A percentile compares a stretch with the other conserved stretches of the same genome.
Conservation (phyloP, 2,888 invertebrate genomes). For the Polydrusus pterygomalis region DNA sequence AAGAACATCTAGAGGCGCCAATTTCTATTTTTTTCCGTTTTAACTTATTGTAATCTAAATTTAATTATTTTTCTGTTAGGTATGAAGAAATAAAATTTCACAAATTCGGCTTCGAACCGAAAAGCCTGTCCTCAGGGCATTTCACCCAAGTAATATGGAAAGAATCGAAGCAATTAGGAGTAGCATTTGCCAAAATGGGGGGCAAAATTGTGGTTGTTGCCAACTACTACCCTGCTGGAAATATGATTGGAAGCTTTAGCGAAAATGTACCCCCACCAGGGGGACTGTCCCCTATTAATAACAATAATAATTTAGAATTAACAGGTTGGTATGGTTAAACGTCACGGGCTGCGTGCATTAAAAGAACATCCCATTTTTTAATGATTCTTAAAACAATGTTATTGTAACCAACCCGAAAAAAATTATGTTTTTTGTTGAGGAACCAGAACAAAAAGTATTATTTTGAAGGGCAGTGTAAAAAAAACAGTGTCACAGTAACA, state of each 20-base stretch:
- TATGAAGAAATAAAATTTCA: constrained; percentile 84
- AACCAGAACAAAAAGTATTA: too few species aligned
- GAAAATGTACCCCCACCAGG: constrained; percentile 81
- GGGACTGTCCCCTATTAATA: constrained; percentile 59
- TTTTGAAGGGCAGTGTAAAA: too few species aligned
- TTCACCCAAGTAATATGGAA: constrained; percentile 91
- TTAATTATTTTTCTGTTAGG: constrained; percentile 21
- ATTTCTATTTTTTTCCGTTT: too few species aligned
- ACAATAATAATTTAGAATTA: constrained; percentile 74
- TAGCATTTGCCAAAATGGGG: constrained; percentile 80
- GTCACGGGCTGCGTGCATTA: too few species aligned
- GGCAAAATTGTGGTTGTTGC: constrained; percentile 90
- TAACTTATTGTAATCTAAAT: too few species aligned
- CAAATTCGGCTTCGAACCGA: constrained; percentile 81
- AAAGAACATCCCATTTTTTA: too few species aligned
- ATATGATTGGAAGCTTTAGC: constrained; percentile 83
- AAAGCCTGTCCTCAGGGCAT: constrained; percentile 78
- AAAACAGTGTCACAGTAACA: neutral
- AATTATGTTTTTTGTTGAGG: too few species aligned
- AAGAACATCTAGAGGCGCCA: too few species aligned
- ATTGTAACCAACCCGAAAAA: too few species aligned
- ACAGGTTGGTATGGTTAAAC: constrained; percentile 19
- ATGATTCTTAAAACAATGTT: neutral
- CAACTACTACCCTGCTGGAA: constrained; percentile 93
- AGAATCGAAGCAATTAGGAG: constrained; percentile 82